phyloP scores from a whole-genome alignment of 2,888 invertebrate genomes.

The Volucella bombylans region DNA sequence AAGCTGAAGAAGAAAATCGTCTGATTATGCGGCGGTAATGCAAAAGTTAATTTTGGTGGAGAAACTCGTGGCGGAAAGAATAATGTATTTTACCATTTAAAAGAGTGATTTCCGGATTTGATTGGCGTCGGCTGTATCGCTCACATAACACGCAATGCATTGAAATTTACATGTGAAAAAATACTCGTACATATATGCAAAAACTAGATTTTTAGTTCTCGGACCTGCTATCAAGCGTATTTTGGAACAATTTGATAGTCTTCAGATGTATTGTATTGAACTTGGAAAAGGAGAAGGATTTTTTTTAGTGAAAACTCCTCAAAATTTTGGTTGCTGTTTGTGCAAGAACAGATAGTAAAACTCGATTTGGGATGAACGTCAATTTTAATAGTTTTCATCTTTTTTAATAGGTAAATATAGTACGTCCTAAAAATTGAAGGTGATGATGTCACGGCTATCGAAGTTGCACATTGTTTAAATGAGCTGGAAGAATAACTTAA shows the following conservation, averaged over 20 bases:
- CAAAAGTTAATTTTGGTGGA: conserved; percentile 60
- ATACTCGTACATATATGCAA: conserved; percentile 57
- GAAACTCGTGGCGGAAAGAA: conserved; percentile 50
- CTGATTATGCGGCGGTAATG: conserved; percentile 35
- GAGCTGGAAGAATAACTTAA: too few species aligned
- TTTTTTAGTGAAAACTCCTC: neutral
- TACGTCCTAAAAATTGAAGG: too few species aligned
- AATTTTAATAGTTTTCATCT: too few species aligned
- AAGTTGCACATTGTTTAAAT: too few species aligned
- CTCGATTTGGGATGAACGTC: too few species aligned
- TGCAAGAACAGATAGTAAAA: too few species aligned
- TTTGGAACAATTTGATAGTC: conserved; percentile 33
- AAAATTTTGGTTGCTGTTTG: neutral
- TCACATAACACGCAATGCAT: neutral
- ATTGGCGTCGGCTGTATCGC: neutral
- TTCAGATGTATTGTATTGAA: neutral
- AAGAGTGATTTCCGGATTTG: neutral
- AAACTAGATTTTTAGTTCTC: conserved; percentile 49
- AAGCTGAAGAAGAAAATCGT: neutral
- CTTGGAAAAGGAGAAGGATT: neutral
- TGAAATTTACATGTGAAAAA: conserved; percentile 15
- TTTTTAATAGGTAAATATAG: too few species aligned
- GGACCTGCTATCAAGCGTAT: conserved; percentile 40
- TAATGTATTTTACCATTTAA: neutral
- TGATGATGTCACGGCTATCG: too few species aligned